Evolutionary conservation across 1,140 invertebrate genomes (phyloP).

Genomic region (Glossosoma conforme): DNA sequence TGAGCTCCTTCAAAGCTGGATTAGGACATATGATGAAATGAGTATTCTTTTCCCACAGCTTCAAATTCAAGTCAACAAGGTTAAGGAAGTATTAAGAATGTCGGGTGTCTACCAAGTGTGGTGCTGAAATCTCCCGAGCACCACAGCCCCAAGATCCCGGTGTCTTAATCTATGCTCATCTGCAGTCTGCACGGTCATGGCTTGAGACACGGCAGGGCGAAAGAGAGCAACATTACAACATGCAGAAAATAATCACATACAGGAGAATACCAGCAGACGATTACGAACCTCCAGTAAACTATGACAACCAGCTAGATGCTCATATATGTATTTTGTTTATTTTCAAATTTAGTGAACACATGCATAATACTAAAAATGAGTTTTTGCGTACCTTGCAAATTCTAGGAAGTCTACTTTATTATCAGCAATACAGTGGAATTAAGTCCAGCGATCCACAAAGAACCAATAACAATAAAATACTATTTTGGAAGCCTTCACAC

Average conservation of each 20-base stretch:
- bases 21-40: too few species aligned
- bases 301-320: not conserved
- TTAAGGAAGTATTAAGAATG: not conserved
- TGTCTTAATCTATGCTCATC: constrained; percentile 15
- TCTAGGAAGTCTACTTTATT: not conserved
- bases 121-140: constrained; percentile 1
- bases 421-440: too few species aligned
- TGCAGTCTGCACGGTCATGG: constrained; percentile 11
- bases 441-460: too few species aligned
- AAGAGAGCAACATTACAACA: constrained; percentile 12
- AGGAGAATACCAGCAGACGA: not conserved
- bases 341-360: not conserved
- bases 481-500: too few species aligned
- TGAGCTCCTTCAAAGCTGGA: too few species aligned
- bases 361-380: not conserved
- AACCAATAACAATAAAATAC: too few species aligned
- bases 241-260: not conserved
- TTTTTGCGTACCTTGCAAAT: not conserved
- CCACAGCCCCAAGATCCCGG: constrained; percentile 15
- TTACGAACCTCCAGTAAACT: not conserved
- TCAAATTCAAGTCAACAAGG: not conserved
- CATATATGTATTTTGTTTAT: not conserved
- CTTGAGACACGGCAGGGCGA: constrained; percentile 10
- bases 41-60: too few species aligned
- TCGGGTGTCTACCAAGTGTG: constrained; percentile 17